phyloP scores from a whole-genome alignment of 2,797 vertebrate genomes.

The Bradypus variegatus region DNA sequence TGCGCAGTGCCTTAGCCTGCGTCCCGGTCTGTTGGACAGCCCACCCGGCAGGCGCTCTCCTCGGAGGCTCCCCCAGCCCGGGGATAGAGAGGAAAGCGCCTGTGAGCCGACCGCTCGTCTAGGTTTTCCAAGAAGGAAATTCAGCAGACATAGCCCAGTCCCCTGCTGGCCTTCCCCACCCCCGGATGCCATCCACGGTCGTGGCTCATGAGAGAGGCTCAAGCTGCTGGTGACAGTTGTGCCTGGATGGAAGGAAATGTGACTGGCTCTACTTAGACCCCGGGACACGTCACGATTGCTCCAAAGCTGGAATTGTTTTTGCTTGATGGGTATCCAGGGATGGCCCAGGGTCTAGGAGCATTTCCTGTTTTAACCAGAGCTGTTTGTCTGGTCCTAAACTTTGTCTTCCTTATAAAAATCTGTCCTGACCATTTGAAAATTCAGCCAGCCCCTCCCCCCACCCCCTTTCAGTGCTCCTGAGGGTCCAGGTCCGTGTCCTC shows the following conservation, averaged over 20 bases:
- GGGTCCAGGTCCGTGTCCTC: not conserved
- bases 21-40: no score
- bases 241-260: not conserved
- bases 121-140: conserved; percentile 14
- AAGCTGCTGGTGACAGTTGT: not conserved
- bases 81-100: conserved; percentile 8
- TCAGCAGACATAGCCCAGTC: not conserved
- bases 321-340: not conserved
- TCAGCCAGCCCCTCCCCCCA: not conserved
- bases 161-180: not conserved
- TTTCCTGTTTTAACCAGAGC: conserved; percentile 10
- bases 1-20: no score
- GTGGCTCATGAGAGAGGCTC: not conserved
- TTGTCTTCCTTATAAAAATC: not conserved
- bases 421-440: not conserved
- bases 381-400: not conserved
- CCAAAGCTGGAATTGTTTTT: conserved; percentile 6
- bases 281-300: conserved; percentile 24
- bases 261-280: not conserved
- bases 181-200: not conserved
- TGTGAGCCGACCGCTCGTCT: not conserved
- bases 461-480: not conserved
- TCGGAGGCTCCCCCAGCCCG: not conserved
- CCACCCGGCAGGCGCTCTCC: not conserved
- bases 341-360: not conserved